These are phyloP conservation scores for Rachycentron canadum DNA, from an alignment of 2,797 vertebrate genomes.

Conservation along the genomic window DNA sequence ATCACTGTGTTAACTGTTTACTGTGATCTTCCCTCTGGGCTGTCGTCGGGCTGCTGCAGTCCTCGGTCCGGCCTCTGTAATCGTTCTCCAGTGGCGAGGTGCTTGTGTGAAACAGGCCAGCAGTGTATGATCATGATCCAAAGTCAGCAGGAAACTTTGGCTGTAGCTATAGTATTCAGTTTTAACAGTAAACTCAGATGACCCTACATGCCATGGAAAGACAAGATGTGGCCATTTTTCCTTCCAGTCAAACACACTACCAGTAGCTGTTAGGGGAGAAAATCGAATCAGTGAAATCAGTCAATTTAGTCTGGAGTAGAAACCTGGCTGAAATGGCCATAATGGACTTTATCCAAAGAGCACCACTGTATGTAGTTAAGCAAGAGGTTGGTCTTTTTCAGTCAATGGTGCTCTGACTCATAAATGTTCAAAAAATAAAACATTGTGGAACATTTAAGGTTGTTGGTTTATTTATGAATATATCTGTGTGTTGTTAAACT, in stretches of 20 bases:
- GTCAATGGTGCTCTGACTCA: neutral
- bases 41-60: conserved; percentile 13
- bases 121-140: conserved; percentile 9
- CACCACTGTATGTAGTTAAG: neutral
- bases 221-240: neutral
- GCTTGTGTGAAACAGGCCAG: conserved; percentile 33
- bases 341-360: neutral
- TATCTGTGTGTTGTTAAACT: neutral
- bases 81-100: neutral
- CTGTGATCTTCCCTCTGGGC: conserved; percentile 25
- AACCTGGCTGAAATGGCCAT: neutral
- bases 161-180: conserved; percentile 4
- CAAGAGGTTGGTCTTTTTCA: neutral
- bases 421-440: neutral
- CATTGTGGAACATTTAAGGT: neutral
- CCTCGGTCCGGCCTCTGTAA: neutral
- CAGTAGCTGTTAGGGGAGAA: neutral
- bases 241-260: neutral
- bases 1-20: conserved; percentile 11
- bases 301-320: neutral
- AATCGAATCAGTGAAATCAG: neutral
- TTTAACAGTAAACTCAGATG: neutral
- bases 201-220: neutral
- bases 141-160: conserved; percentile 11
- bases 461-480: neutral